Evolutionary conservation across 2,888 invertebrate genomes (phyloP), one percentile per base, ranked within the genome.

Genomic region (Yponomeuta cagnagella): DNA sequence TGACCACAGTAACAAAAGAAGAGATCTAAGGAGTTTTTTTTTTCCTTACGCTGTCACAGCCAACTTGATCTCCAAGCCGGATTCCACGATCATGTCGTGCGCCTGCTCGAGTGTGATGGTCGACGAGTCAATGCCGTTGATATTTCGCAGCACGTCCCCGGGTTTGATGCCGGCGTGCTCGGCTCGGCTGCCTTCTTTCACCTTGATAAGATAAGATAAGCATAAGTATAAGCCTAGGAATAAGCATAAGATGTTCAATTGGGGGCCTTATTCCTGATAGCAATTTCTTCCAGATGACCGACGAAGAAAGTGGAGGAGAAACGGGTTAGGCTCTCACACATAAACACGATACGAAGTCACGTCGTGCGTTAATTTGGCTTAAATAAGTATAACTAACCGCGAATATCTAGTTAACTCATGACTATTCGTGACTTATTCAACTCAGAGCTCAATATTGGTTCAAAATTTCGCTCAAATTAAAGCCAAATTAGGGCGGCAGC

Each of bases 21-120:
- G 1, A 5, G 3, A 4, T 33, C 5, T 33, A 33, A 33, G 2
- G 1, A 23, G 23, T 33, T 33, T 33, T 33, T 33, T 33, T 33
- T 5, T 33, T 33, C 78, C 80, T 76, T 74, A 81, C 81, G 81
- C 79, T 9, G 75, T 72, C 10, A 83, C 75, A 30, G 74, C 73
- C 15, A 83, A 74, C 68, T 78, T 78, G 33, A 83, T 80, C 68
- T 82, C 77, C 10, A 81, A 73, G 5, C 83, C 83, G 6, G 79
- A 81, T 52, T 78, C 76, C 1, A 81, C 71, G 10, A 83, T 80
- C 63, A 82, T 76, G 70, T 81, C 81, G 70, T 83, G 83, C 1
- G 83, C 83, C 71, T 81, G 76, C 72, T 80, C 77, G 5, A 83
- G 74, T 0, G 82, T 79, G 30, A 83, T 74, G 1, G 76, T 80